phyloP scores from a whole-genome alignment of 2,797 vertebrate genomes.

The Rhinoraja longicauda region DNA sequence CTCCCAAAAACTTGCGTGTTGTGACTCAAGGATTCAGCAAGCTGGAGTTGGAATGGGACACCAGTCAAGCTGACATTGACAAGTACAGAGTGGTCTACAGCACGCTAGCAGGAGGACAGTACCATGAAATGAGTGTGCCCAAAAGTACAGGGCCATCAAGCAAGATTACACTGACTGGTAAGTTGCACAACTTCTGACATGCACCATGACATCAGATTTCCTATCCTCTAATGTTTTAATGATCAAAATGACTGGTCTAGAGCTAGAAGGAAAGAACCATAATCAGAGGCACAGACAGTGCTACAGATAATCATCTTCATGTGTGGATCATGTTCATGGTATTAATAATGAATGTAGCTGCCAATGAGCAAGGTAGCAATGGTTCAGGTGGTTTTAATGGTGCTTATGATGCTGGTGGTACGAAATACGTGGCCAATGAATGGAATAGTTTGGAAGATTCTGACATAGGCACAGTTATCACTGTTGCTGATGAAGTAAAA shows the following conservation, averaged over 20 bases:
- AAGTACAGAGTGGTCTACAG: conserved; percentile 89
- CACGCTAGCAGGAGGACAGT: conserved; percentile 89
- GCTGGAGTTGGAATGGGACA: conserved; percentile 90
- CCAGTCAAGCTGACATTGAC: conserved; percentile 87
- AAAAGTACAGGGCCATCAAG: conserved; percentile 69
- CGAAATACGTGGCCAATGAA: too few species aligned
- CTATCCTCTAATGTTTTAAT: neutral
- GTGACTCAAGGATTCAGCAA: conserved; percentile 71
- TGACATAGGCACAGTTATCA: too few species aligned
- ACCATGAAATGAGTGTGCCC: conserved; percentile 79
- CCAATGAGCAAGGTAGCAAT: too few species aligned
- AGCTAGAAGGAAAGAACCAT: neutral
- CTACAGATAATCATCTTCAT: neutral
- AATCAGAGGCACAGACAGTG: too few species aligned
- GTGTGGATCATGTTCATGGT: neutral
- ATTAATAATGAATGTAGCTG: too few species aligned
- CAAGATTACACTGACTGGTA: conserved; percentile 74
- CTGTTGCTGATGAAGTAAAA: too few species aligned
- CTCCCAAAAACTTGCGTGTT: conserved; percentile 87
- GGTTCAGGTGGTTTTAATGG: too few species aligned
- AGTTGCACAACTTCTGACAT: conserved; percentile 38
- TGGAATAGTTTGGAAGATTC: too few species aligned
- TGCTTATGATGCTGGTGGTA: too few species aligned
- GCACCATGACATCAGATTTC: neutral
- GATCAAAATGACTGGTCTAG: neutral